These are phyloP conservation scores for Apostichopus parvimensis DNA, from an alignment of 35 echinoderm and acorn worm genomes.

Conservation along the genomic window DNA sequence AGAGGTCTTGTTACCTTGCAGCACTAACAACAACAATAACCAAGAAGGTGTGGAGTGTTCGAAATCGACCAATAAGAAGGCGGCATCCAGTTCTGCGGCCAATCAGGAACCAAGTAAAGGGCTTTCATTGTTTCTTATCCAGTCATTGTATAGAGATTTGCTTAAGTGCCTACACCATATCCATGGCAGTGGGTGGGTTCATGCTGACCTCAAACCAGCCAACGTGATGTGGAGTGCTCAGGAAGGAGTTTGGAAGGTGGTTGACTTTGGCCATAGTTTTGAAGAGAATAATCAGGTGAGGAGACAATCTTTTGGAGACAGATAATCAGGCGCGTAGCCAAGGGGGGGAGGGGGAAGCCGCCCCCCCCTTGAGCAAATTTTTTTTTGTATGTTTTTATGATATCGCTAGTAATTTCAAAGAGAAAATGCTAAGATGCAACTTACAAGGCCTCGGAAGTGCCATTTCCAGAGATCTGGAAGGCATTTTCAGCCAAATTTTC, in stretches of 20 bases:
- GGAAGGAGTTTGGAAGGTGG: constrained; percentile 84
- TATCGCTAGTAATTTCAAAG: no score
- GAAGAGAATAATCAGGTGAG: constrained; percentile 82
- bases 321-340: no score
- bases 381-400: no score
- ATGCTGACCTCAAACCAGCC: constrained; percentile 93
- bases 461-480: no score
- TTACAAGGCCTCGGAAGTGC: no score
- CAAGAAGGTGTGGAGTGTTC: constrained; percentile 6
- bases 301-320: no score
- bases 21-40: constrained; percentile 71
- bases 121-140: constrained; percentile 86
- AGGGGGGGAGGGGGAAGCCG: no score
- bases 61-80: constrained; percentile 58
- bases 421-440: no score
- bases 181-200: constrained; percentile 77
- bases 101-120: constrained; percentile 68
- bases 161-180: constrained; percentile 78
- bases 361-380: no score
- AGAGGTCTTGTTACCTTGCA: constrained; percentile 37
- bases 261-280: constrained; percentile 96
- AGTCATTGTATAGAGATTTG: constrained; percentile 72
- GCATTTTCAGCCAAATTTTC: no score
- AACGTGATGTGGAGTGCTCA: constrained; percentile 94
- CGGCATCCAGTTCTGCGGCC: constrained; percentile 45